phyloP scores from a whole-genome alignment of 2,888 invertebrate species.

The Zhuqinia jingwanae region DNA sequence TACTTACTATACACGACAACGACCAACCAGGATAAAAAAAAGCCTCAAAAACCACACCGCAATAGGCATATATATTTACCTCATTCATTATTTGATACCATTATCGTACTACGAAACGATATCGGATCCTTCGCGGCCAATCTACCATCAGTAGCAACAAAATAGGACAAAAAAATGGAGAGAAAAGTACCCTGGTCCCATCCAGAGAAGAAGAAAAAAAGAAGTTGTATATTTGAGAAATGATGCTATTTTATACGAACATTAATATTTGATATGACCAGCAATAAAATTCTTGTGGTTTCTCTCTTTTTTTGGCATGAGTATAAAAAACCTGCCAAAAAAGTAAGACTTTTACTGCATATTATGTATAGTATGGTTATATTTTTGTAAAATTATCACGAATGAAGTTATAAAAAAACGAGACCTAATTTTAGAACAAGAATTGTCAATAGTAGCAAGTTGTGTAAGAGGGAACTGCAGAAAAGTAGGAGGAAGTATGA shows the following conservation, averaged over 20 bases:
- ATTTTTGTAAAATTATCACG: too few relatives aligned
- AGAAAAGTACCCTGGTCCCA: not conserved
- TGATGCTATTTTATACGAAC: conserved; percentile 12
- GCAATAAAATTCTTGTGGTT: conserved; percentile 23
- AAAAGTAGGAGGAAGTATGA: too few relatives aligned
- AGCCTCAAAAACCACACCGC: not conserved
- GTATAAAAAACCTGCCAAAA: not conserved
- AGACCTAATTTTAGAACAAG: too few relatives aligned
- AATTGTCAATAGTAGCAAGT: too few relatives aligned
- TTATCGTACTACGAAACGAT: not conserved
- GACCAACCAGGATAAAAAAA: conserved; percentile 9
- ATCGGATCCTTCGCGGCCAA: not conserved
- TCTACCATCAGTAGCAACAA: too few relatives aligned
- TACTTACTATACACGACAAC: too few relatives aligned
- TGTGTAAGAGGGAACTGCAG: too few relatives aligned
- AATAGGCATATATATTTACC: not conserved
- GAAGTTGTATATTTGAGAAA: not conserved
- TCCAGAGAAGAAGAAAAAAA: not conserved
- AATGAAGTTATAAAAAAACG: too few relatives aligned
- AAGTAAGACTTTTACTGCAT: not conserved
- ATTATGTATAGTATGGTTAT: too few relatives aligned
- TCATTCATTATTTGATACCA: too few relatives aligned
- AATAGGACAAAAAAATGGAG: too few relatives aligned
- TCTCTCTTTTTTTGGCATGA: conserved; percentile 14
- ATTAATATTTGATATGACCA: conserved; percentile 37